Evolutionary conservation across 1,140 invertebrate genomes (phyloP).

Genomic region (Paralvinella palmiformis): DNA sequence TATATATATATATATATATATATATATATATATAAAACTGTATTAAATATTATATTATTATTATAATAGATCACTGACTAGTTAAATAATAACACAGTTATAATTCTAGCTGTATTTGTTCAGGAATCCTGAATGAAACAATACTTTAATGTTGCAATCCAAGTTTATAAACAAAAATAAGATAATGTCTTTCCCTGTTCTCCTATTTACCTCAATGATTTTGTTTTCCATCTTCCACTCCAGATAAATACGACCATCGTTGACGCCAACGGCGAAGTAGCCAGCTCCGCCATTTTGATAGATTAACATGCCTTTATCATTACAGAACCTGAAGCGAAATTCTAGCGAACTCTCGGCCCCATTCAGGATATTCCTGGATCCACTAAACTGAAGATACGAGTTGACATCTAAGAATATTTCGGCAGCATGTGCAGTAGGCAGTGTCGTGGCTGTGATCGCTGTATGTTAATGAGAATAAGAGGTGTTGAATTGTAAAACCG

Average conservation of each 20-base stretch:
- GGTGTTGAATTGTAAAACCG: no score
- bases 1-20: no score
- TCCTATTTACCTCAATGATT: slow-evolving; percentile 19
- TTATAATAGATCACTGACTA: background rate
- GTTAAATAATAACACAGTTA: background rate
- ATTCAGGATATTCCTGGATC: background rate
- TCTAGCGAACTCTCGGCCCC: slow-evolving; percentile 3
- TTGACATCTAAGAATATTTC: slow-evolving; percentile 15
- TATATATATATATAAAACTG: background rate
- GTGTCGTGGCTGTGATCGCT: no score
- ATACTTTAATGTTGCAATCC: background rate
- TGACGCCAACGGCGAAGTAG: slow-evolving; percentile 19
- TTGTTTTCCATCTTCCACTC: slow-evolving; percentile 20
- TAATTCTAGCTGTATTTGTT: background rate
- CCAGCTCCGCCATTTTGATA: slow-evolving; percentile 17
- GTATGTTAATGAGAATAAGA: no score
- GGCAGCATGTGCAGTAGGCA: no score
- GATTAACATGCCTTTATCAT: slow-evolving; percentile 14
- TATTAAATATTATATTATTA: background rate
- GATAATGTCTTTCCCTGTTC: no score
- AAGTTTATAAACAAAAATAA: background rate
- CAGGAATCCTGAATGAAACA: background rate
- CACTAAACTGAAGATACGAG: slow-evolving; percentile 11
- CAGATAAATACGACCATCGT: slow-evolving; percentile 15
- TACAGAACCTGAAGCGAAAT: slow-evolving; percentile 20